A percentile compares a stretch with the other conserved stretches of the same genome.
Evolutionary conservation across 2,113 vertebrate genomes (phyloP).

Genomic region (Raja brachyura): DNA sequence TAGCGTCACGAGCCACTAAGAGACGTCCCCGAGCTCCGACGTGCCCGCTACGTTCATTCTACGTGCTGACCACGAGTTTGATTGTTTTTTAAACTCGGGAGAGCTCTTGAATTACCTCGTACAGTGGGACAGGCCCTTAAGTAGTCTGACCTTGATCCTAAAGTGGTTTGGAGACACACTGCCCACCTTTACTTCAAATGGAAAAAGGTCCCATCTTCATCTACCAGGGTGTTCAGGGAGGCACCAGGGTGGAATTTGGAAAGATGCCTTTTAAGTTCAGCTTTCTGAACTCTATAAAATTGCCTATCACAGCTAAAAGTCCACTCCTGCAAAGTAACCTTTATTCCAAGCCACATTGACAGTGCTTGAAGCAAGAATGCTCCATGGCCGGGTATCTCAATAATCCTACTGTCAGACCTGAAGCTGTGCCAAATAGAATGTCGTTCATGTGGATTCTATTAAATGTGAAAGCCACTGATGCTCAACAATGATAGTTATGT

Average conservation of each 20-base stretch:
- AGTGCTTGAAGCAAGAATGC: background rate
- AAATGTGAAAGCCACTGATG: background rate
- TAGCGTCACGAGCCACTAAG: too few species aligned
- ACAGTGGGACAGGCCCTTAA: too few species aligned
- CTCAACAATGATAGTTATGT: constrained; percentile 31
- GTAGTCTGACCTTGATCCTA: background rate
- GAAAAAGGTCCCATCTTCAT: background rate
- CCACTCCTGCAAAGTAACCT: background rate
- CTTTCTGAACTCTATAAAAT: background rate
- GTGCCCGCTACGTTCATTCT: too few species aligned
- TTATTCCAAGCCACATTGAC: background rate
- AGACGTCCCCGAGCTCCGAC: too few species aligned
- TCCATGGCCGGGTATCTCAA: constrained; percentile 22
- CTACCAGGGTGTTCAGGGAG: background rate
- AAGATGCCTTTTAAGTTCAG: background rate
- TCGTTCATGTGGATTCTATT: constrained; percentile 33
- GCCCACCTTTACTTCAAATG: background rate
- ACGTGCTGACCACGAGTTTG: too few species aligned
- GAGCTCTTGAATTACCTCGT: too few species aligned
- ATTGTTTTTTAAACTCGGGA: too few species aligned
- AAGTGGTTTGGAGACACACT: background rate
- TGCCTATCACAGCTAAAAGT: constrained; percentile 4
- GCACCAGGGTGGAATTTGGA: background rate
- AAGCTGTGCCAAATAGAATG: background rate
- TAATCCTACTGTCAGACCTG: constrained; percentile 11